A percentile compares a stretch with the other conserved stretches of the same genome.
Conservation (phyloP, 2,797 vertebrate species). For the Chelon auratus region DNA sequence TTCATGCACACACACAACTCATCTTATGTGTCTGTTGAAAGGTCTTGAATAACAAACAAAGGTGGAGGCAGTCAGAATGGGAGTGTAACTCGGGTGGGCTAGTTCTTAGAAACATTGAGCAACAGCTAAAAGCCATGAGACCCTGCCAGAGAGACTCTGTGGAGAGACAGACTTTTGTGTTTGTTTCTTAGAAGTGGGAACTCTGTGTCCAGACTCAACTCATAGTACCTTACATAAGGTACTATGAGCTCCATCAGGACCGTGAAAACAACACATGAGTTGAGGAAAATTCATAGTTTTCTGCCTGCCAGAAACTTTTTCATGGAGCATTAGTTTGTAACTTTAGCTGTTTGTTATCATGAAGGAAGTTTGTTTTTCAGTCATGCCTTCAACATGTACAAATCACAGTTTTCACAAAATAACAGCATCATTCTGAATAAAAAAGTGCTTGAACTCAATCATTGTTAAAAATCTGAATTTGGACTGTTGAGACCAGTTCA, state of each 20-base stretch:
- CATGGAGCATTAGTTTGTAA: neutral
- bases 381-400: neutral
- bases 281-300: neutral
- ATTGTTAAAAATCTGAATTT: too few species aligned
- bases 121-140: slow-evolving; percentile 31
- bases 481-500: too few species aligned
- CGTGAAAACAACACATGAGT: neutral
- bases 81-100: neutral
- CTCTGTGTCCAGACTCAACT: slow-evolving; percentile 25
- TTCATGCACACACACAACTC: neutral
- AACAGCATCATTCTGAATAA: neutral
- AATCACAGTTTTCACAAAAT: neutral
- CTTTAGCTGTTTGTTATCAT: neutral
- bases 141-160: slow-evolving; percentile 3
- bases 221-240: slow-evolving; percentile 35
- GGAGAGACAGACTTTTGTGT: slow-evolving; percentile 12
- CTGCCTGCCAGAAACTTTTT: neutral
- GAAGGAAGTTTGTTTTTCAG: neutral
- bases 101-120: slow-evolving; percentile 66
- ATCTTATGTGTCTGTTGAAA: slow-evolving; percentile 2
- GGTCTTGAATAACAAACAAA: slow-evolving; percentile 27
- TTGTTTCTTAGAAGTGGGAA: slow-evolving; percentile 35
- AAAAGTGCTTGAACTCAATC: too few species aligned
- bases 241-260: too few species aligned
- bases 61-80: slow-evolving; percentile 13